Base-by-base conservation (phyloP, 2,797 vertebrate species). In the Loriculus beryllinus region DNA sequence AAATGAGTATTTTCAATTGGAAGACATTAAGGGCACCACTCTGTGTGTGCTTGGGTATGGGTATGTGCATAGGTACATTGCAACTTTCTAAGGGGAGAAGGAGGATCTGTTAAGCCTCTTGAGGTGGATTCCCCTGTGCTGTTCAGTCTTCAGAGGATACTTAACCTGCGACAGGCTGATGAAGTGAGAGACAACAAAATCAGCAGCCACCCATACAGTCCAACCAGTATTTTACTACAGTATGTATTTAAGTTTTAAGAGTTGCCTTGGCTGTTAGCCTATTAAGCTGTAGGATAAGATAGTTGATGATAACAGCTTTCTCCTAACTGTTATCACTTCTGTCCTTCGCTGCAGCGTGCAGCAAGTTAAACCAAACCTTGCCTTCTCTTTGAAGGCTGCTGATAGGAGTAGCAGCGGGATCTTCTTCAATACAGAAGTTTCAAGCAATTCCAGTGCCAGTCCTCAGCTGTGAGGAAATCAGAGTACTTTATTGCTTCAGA, bases 251-350 rank as follows among this genome's bases (percentile, higher is more conserved):
- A 75, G 82, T 88, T 94, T 92, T 91, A 91, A 82, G 81, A 90
- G 56, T 78, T 82, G 64, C 84, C 93, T 90, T 88, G 56, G 52
- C 80, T 94, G 59, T 95, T 88, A 77, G 75, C 70, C 59, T 93
- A 78, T 93, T 81, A 93, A 95, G 60, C 85, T 92, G 87, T 86
- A 95, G 85, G 89, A 79, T 86, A 88, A 94, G 77, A 90, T 94
- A 82, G 74, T 95, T 96, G 96, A 89, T 92, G 91, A 86, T 95
- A 96, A 86, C 92, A 88, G 85, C 91, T 94, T 94, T 91, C 74
- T 92, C 67, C 86, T 63, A 51, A 69, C 74, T 77, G 60, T 90
- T 96, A 78, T 69, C 94, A 95, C 86, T 90, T 95, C 90, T 93
- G 80, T 93, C 86, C 92, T 91, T 88, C 0, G 0, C 76, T 81